Base-by-base conservation (phyloP, 64 coral and sea anemone species). In the Stylophora pistillata region DNA sequence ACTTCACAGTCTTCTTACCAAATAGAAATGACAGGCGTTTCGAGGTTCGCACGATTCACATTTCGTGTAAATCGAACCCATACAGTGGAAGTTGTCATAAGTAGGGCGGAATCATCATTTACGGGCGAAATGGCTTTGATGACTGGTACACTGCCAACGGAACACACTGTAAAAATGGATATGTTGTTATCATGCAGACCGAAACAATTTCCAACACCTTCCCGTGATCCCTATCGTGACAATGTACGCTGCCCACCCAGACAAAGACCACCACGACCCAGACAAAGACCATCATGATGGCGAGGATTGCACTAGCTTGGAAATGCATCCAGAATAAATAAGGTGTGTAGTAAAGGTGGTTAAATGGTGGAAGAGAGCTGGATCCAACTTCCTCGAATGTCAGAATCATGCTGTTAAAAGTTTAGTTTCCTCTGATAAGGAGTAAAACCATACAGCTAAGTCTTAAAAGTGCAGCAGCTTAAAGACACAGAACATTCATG, bases 131-230 rank as follows among this genome's bases (percentile, higher is more conserved):
- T 33, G 56, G 79, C 20, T 13, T 63, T 63, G 10, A 17, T 29
- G 79, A 83, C n/a, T 83, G 79, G 79, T 31, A 31, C 1, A 83
- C 79, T 66, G 30, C 23, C 6, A 66, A 71, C 57, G 86, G 86
- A 9, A 76, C 59, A 16, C 86, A 88, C 65, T 88, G 86, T 54
- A 88, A 77, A 18, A 74, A 47, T 33, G 86, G 86, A 34, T 88
- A 88, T 72, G 9, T 77, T 15, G 86, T 88, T 12, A 88, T 88
- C n/a, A 71, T 57, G 57, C 47, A 55, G 31, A 72, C 72, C 10
- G 86, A 88, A 18, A 82, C 79, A 18, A 47, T 33, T 30, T 83
- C 79, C 33, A 21, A 60, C 0, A 30, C 58, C 10, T 83, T 83
- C 58, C 63, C n/a, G n/a, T n/a, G n/a, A 66, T 56, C 52, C 53